A percentile compares a stretch with the other conserved stretches of the same genome.
Conservation (phyloP, 2,888 invertebrate genomes). For the Penaeus monodon region DNA sequence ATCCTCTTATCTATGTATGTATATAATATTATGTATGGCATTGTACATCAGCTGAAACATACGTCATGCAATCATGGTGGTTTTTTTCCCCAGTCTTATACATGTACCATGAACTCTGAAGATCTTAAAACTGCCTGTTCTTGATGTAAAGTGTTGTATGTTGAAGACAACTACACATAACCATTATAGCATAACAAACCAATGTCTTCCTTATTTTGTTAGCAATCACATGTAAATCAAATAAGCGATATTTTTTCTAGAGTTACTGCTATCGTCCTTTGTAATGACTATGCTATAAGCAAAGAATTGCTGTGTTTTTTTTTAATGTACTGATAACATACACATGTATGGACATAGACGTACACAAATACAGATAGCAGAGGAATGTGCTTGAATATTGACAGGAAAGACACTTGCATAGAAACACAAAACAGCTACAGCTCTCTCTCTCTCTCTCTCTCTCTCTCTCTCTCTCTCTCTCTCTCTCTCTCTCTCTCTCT, state of each 20-base stretch:
- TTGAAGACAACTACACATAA: conserved; percentile 19
- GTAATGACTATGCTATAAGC: conserved; percentile 38
- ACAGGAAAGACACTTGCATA: no score
- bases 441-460: conserved; percentile 11
- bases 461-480: conserved; percentile 4
- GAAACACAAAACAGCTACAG: not conserved
- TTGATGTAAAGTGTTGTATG: conserved; percentile 9
- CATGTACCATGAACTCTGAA: no score
- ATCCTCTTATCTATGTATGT: no score
- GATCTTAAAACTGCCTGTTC: not conserved
- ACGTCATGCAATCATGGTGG: no score
- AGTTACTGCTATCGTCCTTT: conserved; percentile 23
- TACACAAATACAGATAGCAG: no score
- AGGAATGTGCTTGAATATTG: no score
- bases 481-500: conserved; percentile 16
- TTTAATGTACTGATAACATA: not conserved
- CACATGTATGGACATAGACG: no score
- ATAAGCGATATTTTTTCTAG: conserved; percentile 35
- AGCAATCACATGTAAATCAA: conserved; percentile 32
- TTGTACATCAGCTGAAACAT: no score
- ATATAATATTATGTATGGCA: no score
- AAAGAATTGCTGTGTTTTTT: conserved; percentile 22
- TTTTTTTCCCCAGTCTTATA: no score
- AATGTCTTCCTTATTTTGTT: conserved; percentile 48
- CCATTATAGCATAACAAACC: conserved; percentile 23